Base-by-base conservation (phyloP, 1,140 invertebrate species). In the Drosophila littoralis region DNA sequence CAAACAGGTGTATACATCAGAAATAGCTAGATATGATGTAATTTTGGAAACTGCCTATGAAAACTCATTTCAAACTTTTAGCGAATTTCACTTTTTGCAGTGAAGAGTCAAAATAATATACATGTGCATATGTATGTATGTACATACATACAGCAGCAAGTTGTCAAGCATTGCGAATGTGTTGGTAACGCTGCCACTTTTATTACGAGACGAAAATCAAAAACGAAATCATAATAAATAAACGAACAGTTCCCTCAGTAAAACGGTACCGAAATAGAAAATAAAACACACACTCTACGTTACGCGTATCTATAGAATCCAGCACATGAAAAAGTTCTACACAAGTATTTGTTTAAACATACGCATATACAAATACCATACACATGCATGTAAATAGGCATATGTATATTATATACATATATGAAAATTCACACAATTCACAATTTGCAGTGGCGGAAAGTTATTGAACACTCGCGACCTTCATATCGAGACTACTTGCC, bases 151-250 rank as follows among this genome's bases (percentile, higher is more conserved):
- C 42, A 59, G 1, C 0, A 17, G 7, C 6, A 54, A n/a, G n/a
- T n/a, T n/a, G n/a, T 50, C 7, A 38, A 57, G 12, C 12, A 17
- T 50, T 66, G 50, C 55, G 35, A 36, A 52, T 73, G 74, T 75
- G 38, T 57, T 48, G n/a, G 43, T 50, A 36, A 22, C 15, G 32
- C 12, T 42, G 36, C 22, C 45, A 64, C 22, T 50, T 52, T 64
- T 38, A 40, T 13, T 57, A 22, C 42, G 12, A 43, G 28, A 43
- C 15, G 28, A 32, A 40, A 43, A 65, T 6, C 42, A 9, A 10
- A 58, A 32, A 10, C 22, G 12, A 32, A 13, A 45, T 32, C 35
- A 38, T 22, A 22, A 22, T 66, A n/a, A 52, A 35, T 54, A 9
- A 28, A 5, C 13, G 2, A 33, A 52, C 28, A 28, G 28, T 43